These are phyloP conservation scores for Drosophila carrolli DNA, from an alignment of 1,140 invertebrate genomes.

Conservation along the genomic window DNA sequence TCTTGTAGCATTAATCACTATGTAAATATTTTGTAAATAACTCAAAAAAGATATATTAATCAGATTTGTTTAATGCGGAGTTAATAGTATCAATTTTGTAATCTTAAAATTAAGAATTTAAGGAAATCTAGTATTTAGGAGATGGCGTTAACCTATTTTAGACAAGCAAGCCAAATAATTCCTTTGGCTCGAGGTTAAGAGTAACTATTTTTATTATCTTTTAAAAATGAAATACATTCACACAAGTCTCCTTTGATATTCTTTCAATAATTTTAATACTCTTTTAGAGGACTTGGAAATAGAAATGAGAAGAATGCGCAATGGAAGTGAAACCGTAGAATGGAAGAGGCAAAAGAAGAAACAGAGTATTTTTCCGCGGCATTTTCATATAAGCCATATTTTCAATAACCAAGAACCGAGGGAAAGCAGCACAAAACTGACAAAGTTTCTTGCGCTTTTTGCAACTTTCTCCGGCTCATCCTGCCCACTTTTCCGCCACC, in stretches of 20 bases:
- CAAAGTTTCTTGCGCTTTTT: slow-evolving; percentile 60
- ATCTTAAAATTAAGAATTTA: no score
- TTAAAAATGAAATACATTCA: neutral
- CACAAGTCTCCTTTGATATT: neutral
- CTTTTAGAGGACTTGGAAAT: neutral
- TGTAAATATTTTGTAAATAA: no score
- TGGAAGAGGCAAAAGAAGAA: neutral
- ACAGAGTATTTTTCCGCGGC: slow-evolving; percentile 43
- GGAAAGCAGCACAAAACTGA: slow-evolving; percentile 30
- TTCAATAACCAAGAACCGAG: slow-evolving; percentile 64
- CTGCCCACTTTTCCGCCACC: slow-evolving; percentile 14
- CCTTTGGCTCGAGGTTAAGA: no score
- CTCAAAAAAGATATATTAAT: no score
- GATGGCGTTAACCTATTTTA: neutral
- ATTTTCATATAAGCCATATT: slow-evolving; percentile 77
- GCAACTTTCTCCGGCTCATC: slow-evolving; percentile 32
- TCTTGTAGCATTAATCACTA: no score
- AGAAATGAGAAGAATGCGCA: neutral
- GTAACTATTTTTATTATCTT: neutral
- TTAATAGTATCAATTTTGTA: no score
- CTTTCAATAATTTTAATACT: neutral
- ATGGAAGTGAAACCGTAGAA: slow-evolving; percentile 5
- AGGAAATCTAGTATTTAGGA: no score
- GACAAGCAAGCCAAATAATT: neutral
- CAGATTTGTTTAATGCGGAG: no score